These are phyloP conservation scores for Lacerta agilis DNA, from an alignment of 2,797 vertebrate species.

Conservation along the genomic window DNA sequence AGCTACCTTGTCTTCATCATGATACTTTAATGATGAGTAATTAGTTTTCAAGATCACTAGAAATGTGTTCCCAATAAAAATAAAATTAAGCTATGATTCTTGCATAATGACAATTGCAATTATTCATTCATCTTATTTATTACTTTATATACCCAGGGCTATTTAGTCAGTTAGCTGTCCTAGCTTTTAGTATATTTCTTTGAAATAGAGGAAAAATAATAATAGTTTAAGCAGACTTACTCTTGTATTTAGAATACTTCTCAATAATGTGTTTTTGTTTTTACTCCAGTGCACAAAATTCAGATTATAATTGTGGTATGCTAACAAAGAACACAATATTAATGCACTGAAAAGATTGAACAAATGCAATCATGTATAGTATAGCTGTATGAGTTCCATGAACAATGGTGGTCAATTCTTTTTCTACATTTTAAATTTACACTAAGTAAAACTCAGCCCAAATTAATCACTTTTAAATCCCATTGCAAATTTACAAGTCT, in stretches of 20 bases:
- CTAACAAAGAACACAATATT: conserved; percentile 5
- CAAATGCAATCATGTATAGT: background rate
- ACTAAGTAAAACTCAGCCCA: background rate
- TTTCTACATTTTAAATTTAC: conserved; percentile 4
- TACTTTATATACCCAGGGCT: conserved; percentile 47
- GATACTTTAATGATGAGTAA: conserved; percentile 66
- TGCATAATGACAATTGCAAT: conserved; percentile 71
- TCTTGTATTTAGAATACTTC: conserved; percentile 51
- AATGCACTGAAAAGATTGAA: conserved; percentile 10
- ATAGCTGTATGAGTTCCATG: background rate
- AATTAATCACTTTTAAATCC: background rate
- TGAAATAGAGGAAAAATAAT: conserved; percentile 65
- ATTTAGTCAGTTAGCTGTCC: conserved; percentile 63
- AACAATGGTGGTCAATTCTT: background rate
- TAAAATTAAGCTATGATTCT: conserved; percentile 70
- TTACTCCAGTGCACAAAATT: conserved; percentile 51
- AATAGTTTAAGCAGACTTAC: conserved; percentile 60
- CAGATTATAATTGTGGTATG: conserved; percentile 6
- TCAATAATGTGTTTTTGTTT: conserved; percentile 40
- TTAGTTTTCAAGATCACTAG: conserved; percentile 70
- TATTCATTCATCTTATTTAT: conserved; percentile 68
- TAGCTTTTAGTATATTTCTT: conserved; percentile 61
- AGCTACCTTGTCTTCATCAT: conserved; percentile 17
- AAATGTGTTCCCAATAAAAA: conserved; percentile 65
- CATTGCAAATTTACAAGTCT: too few species aligned